Base-by-base conservation (phyloP, 2,888 invertebrate species). In the Baronia brevicornis region DNA sequence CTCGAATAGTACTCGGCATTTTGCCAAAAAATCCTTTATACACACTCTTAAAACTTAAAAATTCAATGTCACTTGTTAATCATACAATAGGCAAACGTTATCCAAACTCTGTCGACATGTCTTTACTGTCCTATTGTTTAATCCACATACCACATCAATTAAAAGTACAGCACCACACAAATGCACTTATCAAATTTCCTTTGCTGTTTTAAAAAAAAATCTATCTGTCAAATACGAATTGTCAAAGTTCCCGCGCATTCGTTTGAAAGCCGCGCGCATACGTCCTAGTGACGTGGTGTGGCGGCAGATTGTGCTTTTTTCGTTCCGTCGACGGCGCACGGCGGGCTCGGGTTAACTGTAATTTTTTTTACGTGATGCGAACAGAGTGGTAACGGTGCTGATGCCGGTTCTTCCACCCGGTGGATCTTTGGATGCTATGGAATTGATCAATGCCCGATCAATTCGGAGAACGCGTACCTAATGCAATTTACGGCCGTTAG, bases 1-100 rank as follows among this genome's bases (percentile, higher is more conserved):
- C 84, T 84, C 84, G 50, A 54, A 84, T 84, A 44, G 85, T 84
- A 52, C 85, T 85, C 41, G 85, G 85, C 85, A 84, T 85, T 67
- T 74, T 84, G 71, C 31, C 46, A 34, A 40, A 48, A 60, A 57
- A 70, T 72, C 74, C 70, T 67, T 48, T 39, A 28, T 40, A 46
- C 32, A 52, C 51, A 51, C 42, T 33, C 37, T 28, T 41, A 40
- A 46, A 31, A n/a, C n/a, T n/a, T 39, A 39, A 43, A 49, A 45
- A 48, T 56, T 46, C 44, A 43, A 49, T 46, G 52, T 46, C 54
- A 57, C 61, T 57, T 35, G 44, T 7, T 51, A 39, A 36, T 46
- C 53, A 54, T 59, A 51, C 43, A 32, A 26, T 26, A 36, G 29
- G 21, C 29, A 25, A 30, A 37, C 36, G 39, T 65, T 74, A 71